A percentile compares a stretch with the other conserved stretches of the same genome.
Conservation (phyloP, 2,888 invertebrate species). For the Xestia sexstrigata region DNA sequence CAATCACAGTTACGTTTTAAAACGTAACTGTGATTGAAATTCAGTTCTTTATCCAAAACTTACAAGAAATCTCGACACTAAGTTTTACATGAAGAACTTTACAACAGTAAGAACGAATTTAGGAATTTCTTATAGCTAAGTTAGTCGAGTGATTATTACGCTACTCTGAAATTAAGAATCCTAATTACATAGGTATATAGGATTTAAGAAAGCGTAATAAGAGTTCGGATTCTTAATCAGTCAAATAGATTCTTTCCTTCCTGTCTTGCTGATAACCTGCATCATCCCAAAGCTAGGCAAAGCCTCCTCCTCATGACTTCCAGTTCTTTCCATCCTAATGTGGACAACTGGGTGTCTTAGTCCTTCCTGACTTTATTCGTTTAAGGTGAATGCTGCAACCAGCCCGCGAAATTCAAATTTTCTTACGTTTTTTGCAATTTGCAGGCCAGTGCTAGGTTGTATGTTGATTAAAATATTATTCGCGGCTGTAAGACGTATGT, state of each 20-base stretch:
- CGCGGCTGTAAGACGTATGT: too few relatives aligned
- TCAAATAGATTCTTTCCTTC: neutral
- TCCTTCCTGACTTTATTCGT: neutral
- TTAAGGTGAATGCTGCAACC: too few relatives aligned
- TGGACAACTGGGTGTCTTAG: neutral
- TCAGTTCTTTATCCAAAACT: neutral
- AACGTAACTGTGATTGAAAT: neutral
- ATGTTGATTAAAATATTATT: too few relatives aligned
- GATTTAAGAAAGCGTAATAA: neutral
- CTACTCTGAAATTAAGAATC: neutral
- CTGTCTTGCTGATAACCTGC: neutral
- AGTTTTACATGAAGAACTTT: neutral
- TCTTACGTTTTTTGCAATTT: too few relatives aligned
- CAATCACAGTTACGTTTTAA: too few relatives aligned
- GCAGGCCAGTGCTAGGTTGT: too few relatives aligned
- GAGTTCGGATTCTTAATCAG: neutral
- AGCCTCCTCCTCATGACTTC: neutral
- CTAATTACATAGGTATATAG: neutral
- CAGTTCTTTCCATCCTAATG: neutral
- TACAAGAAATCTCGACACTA: neutral
- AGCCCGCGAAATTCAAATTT: too few relatives aligned
- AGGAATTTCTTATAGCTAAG: neutral
- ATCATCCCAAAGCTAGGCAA: neutral
- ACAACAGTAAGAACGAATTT: neutral
- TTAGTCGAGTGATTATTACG: neutral